Conservation (phyloP, 2,888 invertebrate genomes). For the Didymodactylos carnosus region DNA sequence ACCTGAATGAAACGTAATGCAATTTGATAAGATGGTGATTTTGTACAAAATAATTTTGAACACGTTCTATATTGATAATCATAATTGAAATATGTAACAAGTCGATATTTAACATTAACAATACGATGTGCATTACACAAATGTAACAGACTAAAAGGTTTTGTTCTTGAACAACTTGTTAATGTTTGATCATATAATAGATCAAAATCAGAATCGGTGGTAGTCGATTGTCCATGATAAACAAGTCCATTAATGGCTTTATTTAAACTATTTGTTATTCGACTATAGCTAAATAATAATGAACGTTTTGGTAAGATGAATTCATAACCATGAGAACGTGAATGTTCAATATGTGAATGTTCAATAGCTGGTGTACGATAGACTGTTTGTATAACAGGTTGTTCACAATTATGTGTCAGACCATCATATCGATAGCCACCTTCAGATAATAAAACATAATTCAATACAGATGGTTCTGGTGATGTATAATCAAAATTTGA, state of each 20-base stretch:
- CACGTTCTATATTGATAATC: constrained; percentile 87
- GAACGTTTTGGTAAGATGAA: constrained; percentile 61
- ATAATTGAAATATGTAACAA: constrained; percentile 83
- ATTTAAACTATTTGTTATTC: constrained; percentile 53
- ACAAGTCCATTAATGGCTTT: constrained; percentile 71
- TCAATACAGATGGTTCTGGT: constrained; percentile 53
- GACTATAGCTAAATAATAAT: constrained; percentile 38
- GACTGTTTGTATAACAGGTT: constrained; percentile 67
- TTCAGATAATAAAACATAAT: constrained; percentile 55
- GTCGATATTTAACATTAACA: constrained; percentile 64
- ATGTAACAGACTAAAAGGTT: constrained; percentile 64
- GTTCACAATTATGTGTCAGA: constrained; percentile 54
- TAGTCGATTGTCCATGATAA: constrained; percentile 60
- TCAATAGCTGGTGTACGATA: constrained; percentile 65
- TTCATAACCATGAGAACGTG: constrained; percentile 76
- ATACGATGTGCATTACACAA: constrained; percentile 87
- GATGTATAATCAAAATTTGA: background rate
- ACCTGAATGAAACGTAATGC: constrained; percentile 46
- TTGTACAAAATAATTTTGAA: constrained; percentile 79
- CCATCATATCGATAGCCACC: constrained; percentile 41
- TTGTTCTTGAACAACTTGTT: too few species aligned
- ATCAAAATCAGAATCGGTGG: constrained; percentile 57
- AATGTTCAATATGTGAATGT: constrained; percentile 54
- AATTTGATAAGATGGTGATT: constrained; percentile 61
- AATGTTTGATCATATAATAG: constrained; percentile 46